Evolutionary conservation across 2,888 invertebrate genomes (phyloP).

Genomic region (Andrena hattorfiana): DNA sequence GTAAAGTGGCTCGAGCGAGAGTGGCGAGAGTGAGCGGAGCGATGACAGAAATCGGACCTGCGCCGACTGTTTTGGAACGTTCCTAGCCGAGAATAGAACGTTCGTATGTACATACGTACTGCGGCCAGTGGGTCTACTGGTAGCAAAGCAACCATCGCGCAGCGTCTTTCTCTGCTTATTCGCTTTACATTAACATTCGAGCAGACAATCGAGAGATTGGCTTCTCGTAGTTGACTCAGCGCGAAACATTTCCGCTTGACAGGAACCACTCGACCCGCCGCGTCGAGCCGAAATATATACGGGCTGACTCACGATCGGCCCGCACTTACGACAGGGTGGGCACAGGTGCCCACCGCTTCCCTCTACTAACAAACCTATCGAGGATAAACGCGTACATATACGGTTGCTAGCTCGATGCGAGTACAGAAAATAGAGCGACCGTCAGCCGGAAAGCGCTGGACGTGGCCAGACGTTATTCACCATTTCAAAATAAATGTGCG

Average conservation of each 20-base stretch:
- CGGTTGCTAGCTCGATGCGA: not conserved
- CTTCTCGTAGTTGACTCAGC: slow-evolving; percentile 70
- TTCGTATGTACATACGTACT: not conserved
- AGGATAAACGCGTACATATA: not conserved
- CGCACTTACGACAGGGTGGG: not conserved
- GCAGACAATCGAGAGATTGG: not conserved
- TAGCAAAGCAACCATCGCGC: slow-evolving; percentile 1
- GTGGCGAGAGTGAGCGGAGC: slow-evolving; percentile 14
- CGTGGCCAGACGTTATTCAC: slow-evolving; percentile 14
- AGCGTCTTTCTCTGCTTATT: not conserved
- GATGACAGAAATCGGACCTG: slow-evolving; percentile 67
- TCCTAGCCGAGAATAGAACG: slow-evolving; percentile 58
- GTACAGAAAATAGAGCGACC: slow-evolving; percentile 42
- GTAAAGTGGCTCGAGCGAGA: slow-evolving; percentile 47
- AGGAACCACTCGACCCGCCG: slow-evolving; percentile 63
- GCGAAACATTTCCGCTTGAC: slow-evolving; percentile 67
- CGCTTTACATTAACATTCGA: too few relatives aligned
- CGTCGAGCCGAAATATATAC: slow-evolving; percentile 60
- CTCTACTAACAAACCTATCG: slow-evolving; percentile 49
- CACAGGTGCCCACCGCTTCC: slow-evolving; percentile 52
- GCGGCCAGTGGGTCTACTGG: slow-evolving; percentile 25
- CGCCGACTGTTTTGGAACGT: slow-evolving; percentile 54
- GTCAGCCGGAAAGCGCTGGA: slow-evolving; percentile 25
- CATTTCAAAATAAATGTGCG: slow-evolving; percentile 19
- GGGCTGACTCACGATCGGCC: slow-evolving; percentile 64